Conservation (phyloP, 2,113 vertebrate genomes). For the Cisticola juncidis region DNA sequence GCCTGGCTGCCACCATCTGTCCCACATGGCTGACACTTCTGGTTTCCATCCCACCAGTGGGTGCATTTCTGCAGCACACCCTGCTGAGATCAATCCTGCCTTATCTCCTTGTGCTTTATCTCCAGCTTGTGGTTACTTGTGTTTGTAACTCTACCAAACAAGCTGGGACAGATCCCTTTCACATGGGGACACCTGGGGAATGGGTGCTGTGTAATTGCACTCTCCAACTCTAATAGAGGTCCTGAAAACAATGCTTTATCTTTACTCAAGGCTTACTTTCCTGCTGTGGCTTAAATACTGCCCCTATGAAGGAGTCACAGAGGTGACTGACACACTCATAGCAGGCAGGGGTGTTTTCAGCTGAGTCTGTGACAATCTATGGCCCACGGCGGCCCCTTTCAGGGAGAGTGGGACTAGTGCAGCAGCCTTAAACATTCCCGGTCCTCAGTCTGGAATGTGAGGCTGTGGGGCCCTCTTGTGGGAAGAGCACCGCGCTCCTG, state of each 20-base stretch:
- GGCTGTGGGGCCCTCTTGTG: constrained; percentile 46
- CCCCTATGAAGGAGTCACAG: neutral
- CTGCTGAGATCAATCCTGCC: neutral
- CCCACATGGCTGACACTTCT: neutral
- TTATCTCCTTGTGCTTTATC: neutral
- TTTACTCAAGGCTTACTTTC: neutral
- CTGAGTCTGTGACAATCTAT: fast-evolving
- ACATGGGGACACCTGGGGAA: fast-evolving
- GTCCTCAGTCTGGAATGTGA: neutral
- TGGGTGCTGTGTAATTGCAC: neutral
- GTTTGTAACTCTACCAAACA: neutral
- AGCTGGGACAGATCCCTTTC: neutral
- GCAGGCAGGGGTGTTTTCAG: neutral
- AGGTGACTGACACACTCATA: neutral
- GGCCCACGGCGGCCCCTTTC: neutral
- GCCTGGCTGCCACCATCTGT: neutral
- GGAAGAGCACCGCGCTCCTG: neutral
- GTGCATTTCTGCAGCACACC: neutral
- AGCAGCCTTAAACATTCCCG: fast-evolving
- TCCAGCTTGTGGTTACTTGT: neutral
- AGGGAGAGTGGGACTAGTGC: fast-evolving
- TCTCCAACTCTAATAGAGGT: neutral
- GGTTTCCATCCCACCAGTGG: neutral
- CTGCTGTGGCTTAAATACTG: neutral
- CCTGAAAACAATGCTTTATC: neutral